Percentiles rank a stretch among this genome's conserved stretches.
phyloP scores from a whole-genome alignment of 2,113 vertebrate genomes.

The Lutjanus erythropterus region DNA sequence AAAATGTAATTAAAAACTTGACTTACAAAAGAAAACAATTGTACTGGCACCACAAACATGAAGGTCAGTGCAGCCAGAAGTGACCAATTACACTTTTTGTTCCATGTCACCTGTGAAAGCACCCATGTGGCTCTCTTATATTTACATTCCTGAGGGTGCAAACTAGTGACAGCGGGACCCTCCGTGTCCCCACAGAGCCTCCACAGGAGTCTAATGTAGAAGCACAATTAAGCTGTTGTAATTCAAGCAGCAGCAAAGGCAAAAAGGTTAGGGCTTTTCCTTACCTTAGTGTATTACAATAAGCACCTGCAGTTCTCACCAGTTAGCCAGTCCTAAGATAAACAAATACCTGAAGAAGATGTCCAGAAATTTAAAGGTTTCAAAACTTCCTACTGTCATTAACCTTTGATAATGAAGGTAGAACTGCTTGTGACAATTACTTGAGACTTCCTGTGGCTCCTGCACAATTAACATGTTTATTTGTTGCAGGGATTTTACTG shows the following conservation, averaged over 20 bases:
- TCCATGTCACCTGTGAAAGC: background rate
- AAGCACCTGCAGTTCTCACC: conserved; percentile 6
- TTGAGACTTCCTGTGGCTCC: background rate
- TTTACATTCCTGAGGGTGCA: background rate
- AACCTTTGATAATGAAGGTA: background rate
- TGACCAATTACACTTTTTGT: background rate
- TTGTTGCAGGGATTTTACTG: background rate
- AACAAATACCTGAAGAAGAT: conserved; percentile 3
- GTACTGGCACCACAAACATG: background rate
- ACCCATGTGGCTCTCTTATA: background rate
- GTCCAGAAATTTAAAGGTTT: conserved; percentile 1
- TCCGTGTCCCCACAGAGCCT: background rate
- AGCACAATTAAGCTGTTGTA: background rate
- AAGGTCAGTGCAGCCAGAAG: too few relatives aligned
- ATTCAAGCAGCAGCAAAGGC: background rate
- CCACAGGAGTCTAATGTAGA: background rate
- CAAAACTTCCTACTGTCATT: background rate
- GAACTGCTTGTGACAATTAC: background rate
- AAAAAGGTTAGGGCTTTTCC: background rate
- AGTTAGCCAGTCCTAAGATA: background rate
- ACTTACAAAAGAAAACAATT: too few relatives aligned
- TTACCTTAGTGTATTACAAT: background rate
- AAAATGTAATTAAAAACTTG: too few relatives aligned
- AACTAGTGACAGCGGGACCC: background rate
- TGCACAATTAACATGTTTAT: background rate